Evolutionary conservation across 2,797 vertebrate genomes (phyloP).

Genomic region (Perodicticus potto): DNA sequence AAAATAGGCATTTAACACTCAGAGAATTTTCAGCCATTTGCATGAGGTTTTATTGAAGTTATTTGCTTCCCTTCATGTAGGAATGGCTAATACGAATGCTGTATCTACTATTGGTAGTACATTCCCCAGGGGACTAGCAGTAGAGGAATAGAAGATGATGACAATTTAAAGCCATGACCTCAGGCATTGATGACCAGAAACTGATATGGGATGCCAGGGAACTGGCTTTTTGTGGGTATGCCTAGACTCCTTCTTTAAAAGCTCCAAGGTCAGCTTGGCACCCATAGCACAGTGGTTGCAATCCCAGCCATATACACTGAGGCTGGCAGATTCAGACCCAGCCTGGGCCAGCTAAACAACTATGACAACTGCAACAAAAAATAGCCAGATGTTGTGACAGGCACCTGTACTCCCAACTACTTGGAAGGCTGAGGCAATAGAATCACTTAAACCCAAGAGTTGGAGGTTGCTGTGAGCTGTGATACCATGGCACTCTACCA

Average conservation of each 20-base stretch:
- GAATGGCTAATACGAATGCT: slow-evolving; percentile 14
- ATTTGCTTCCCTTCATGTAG: slow-evolving; percentile 36
- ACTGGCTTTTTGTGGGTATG: background rate
- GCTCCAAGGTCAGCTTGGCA: background rate
- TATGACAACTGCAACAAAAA: too few species aligned
- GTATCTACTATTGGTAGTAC: background rate
- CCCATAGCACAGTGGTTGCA: too few species aligned
- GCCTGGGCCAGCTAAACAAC: too few species aligned
- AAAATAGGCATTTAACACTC: background rate
- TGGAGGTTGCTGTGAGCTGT: too few species aligned
- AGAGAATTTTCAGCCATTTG: background rate
- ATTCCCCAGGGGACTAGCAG: background rate
- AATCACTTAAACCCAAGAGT: too few species aligned
- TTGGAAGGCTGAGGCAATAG: too few species aligned
- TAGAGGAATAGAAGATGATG: background rate
- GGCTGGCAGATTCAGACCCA: too few species aligned
- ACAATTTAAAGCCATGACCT: background rate
- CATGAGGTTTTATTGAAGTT: background rate
- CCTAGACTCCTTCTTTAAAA: background rate
- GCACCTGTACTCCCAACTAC: too few species aligned
- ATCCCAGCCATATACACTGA: too few species aligned
- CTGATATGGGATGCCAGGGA: background rate
- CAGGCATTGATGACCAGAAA: background rate
- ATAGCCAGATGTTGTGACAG: too few species aligned
- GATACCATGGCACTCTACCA: too few species aligned